Evolutionary conservation across 2,888 invertebrate species (phyloP), one percentile per base, ranked within the genome.

Genomic region (Meghimatium bilineatum): DNA sequence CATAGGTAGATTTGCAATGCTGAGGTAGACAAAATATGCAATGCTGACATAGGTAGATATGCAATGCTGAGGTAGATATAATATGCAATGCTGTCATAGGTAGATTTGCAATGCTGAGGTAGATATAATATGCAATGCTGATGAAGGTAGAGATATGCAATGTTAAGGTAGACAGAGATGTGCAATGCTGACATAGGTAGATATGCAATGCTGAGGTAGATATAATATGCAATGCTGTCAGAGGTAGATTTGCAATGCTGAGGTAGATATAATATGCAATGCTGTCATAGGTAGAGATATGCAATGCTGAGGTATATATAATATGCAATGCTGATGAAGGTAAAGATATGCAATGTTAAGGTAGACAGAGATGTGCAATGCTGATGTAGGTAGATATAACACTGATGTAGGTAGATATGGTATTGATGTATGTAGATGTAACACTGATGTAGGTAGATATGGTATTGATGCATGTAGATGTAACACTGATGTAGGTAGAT

Each of bases 81-180:
- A n/a, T 10, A 56, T 56, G 56, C 20, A 14, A 66, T 5, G 17
- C 67, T 34, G 34, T 20, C 17, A 20, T 67, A 17, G 10, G 34
- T 67, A 34, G 32, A 67, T 0, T 34, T 34, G 17, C 34, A 17
- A 34, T 0, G 6, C 67, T 34, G 26, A 29, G n/a, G 29, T 66
- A 5, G 12, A 14, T 66, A n/a, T n/a, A 12, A 44, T 5, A 56
- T 56, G 56, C 20, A 14, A 66, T 5, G 88, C 87, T n/a, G 87
- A 90, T 89, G 91, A 90, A 80, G 79, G 82, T 44, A 20, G 52
- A 32, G 49, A 44, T 44, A 49, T n/a, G 23, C 20, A 14, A 66
- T 5, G 88, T 87, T n/a, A 87, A 90, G 89, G 91, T 91, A 80
- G 79, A 82, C 32, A 20, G 52, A 32, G 49, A 44, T 44, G 29